Evolutionary conservation across 2,797 vertebrate genomes (phyloP), one percentile per base, ranked within the genome.

Genomic region (Chelon labrosus): DNA sequence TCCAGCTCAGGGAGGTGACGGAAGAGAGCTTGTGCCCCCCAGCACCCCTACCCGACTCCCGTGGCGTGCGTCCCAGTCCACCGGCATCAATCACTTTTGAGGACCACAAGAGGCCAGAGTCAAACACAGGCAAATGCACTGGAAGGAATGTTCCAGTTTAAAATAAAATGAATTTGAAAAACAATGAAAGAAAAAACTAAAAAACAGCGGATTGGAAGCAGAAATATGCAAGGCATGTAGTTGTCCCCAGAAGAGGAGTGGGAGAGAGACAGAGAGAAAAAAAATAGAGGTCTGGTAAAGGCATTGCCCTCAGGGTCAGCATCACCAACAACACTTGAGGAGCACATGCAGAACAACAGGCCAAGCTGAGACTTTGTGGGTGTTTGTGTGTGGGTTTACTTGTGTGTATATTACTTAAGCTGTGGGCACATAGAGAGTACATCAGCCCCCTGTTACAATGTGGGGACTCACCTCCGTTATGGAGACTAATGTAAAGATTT

Each of bases 231-330:
- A 74, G 69, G 79, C 78, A 92, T 89, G 81, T 75, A 70, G 75
- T 73, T 80, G 79, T 84, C 87, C 79, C 56, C 57, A 80, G 75
- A 82, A 82, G 6, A 38, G 64, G 63, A 79, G 56, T 19, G 41
- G 51, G 65, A 63, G 65, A 22, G 22, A 70, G 63, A 52, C 5
- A 53, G n/a, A 39, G 63, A 51, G 50, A 10, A 66, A 25, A 42
- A 22, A 25, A 41, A 64, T 58, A 56, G 88, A 86, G 95, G 95
- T 97, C 96, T 98, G 96, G 93, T 95, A 95, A 96, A 96, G 92
- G 90, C 95, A 95, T 96, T 73, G 93, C 88, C 89, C 90, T 86
- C 85, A 74, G 80, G 93, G 92, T 94, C 88, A 92, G 76, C 86
- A 83, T 89, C 85, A 85, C 76, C 85, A 78, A 55, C 83, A 77